Base-by-base conservation (phyloP, 2,113 vertebrate species). In the Ellobius talpinus region DNA sequence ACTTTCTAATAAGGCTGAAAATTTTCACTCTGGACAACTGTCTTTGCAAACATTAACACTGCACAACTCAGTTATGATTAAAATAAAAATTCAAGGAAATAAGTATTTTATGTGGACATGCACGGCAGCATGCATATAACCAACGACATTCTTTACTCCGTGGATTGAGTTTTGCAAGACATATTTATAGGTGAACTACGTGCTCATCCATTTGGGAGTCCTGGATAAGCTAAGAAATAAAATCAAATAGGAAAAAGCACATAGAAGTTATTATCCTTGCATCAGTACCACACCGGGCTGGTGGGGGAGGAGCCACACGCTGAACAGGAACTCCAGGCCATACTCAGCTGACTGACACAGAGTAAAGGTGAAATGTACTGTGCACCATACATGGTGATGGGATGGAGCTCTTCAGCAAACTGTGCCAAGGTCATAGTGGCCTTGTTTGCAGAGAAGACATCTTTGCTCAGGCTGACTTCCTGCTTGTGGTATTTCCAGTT, bases 21-120 rank as follows among this genome's bases (percentile, higher is more conserved):
- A 1, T 52, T 13, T 84, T 42, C 47, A 77, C 84, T 52, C 42
- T 82, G 77, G 24, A 78, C 91, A 94, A 87, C 11, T 52, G 45
- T 72, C 63, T 91, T 26, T 95, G 74, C 68, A 92, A 93, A 79
- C 13, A 84, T 14, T 96, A 90, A 88, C 12, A 90, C n/a, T 94
- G 84, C 31, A 90, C 45, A 74, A 79, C 42, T 70, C 63, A 70
- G 58, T 79, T 50, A 87, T 3, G 21, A 87, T 78, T 55, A 77
- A 50, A 88, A 33, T 78, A 90, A 78, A 96, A 81, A 42, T 66
- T 47, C 52, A 77, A 86, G 36, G 65, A 92, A 93, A 93, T 52
- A 39, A 84, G 10, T 31, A 85, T 36, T 65, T 63, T 70, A 14
- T 65, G 45, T 2, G 45, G 68, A 29, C 45, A 45, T 8, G 5